Conservation (phyloP, 2,888 invertebrate species). For the Dugesia japonica region DNA sequence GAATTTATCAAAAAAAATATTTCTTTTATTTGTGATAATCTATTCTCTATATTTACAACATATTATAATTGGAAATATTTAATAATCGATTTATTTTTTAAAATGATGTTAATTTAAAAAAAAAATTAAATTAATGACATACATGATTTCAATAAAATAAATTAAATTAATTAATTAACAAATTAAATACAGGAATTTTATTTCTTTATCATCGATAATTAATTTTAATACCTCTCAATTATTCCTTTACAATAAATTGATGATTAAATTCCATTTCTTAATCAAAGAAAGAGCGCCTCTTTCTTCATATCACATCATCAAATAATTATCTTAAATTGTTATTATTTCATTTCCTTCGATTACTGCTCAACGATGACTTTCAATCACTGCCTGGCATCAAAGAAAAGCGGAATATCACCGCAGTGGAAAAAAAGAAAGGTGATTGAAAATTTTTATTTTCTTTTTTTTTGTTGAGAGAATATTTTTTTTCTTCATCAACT, state of each 20-base stretch:
- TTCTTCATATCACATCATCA: slow-evolving; percentile 20
- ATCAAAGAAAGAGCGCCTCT: slow-evolving; percentile 14
- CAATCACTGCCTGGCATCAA: slow-evolving; percentile 20
- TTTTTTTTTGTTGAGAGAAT: background rate
- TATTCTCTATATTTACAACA: too few relatives aligned
- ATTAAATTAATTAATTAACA: background rate
- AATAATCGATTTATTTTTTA: too few relatives aligned
- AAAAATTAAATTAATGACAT: too few relatives aligned
- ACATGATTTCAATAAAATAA: background rate
- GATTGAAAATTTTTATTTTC: slow-evolving; percentile 10
- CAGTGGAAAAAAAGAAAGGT: slow-evolving; percentile 8
- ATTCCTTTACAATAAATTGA: slow-evolving; percentile 20
- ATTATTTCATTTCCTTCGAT: slow-evolving; percentile 20
- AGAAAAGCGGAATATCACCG: slow-evolving; percentile 9
- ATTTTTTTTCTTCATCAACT: too few relatives aligned
- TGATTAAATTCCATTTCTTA: slow-evolving; percentile 14
- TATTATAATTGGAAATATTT: too few relatives aligned
- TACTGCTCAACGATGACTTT: slow-evolving; percentile 20
- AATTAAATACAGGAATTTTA: background rate
- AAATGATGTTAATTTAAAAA: too few relatives aligned
- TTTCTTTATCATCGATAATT: background rate
- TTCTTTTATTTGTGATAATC: too few relatives aligned
- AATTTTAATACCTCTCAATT: slow-evolving; percentile 20
- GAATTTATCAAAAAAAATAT: too few relatives aligned
- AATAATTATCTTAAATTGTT: slow-evolving; percentile 20